A percentile compares a stretch with the other conserved stretches of the same genome.
Conservation (phyloP, 1,140 invertebrate genomes). For the Pseudomyrmex gracilis region DNA sequence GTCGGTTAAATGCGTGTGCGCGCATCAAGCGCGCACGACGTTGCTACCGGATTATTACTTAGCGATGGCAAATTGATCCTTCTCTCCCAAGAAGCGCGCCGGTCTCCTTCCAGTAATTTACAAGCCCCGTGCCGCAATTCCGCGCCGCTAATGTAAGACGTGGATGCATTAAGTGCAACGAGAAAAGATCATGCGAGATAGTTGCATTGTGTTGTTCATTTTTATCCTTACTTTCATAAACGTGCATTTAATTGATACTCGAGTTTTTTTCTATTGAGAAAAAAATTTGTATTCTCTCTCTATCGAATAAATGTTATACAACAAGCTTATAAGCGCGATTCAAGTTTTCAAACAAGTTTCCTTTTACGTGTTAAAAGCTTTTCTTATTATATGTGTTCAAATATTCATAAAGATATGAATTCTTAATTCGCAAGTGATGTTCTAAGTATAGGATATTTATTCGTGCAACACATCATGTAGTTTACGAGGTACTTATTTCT, state of each 20-base stretch:
- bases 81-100: neutral
- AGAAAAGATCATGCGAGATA: slow-evolving; percentile 14
- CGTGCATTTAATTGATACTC: too few species aligned
- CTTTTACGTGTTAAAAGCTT: too few species aligned
- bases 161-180: slow-evolving; percentile 12
- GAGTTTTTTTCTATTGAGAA: too few species aligned
- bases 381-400: too few species aligned
- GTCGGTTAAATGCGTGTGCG: slow-evolving; percentile 37
- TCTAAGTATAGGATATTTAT: neutral
- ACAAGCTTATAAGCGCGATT: too few species aligned
- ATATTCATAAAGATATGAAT: too few species aligned
- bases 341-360: too few species aligned
- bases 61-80: slow-evolving; percentile 22
- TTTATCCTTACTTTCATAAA: too few species aligned
- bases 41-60: slow-evolving; percentile 47
- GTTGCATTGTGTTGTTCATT: too few species aligned
- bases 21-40: slow-evolving; percentile 30
- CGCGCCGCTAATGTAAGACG: slow-evolving; percentile 1
- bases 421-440: neutral
- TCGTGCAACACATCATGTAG: too few species aligned
- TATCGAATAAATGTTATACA: too few species aligned
- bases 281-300: too few species aligned
- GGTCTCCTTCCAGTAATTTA: slow-evolving; percentile 21
- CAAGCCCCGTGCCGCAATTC: slow-evolving; percentile 28
- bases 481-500: neutral